These are phyloP conservation scores for Contarinia nasturtii DNA, from an alignment of 1,140 invertebrate species.

Conservation along the genomic window DNA sequence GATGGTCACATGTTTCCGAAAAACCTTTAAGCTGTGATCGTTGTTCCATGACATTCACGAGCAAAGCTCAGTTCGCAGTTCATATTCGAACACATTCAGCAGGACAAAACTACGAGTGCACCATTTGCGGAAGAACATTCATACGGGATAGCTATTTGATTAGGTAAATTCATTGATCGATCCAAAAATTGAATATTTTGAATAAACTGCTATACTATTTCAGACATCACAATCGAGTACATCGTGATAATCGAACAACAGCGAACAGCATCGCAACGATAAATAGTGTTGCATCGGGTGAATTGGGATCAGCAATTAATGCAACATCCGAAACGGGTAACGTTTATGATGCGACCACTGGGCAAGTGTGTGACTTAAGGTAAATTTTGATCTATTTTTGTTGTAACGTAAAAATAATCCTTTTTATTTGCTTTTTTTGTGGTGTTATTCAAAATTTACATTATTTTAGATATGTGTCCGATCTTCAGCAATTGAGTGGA, in stretches of 20 bases:
- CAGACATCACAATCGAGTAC: slow-evolving; percentile 45
- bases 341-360: slow-evolving; percentile 2
- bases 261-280: slow-evolving; percentile 27
- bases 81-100: slow-evolving; percentile 54
- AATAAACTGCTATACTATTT: slow-evolving; percentile 1
- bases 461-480: slow-evolving; percentile 3
- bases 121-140: slow-evolving; percentile 48
- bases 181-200: no score
- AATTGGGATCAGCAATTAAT: neutral
- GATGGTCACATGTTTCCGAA: slow-evolving; percentile 55
- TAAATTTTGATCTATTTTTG: neutral
- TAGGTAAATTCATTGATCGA: no score
- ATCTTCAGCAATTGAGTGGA: slow-evolving; percentile 1
- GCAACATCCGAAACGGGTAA: neutral
- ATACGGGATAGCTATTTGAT: slow-evolving; percentile 56
- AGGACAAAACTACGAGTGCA: slow-evolving; percentile 46
- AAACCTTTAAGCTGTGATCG: slow-evolving; percentile 49
- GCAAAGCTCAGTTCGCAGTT: slow-evolving; percentile 45
- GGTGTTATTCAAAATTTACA: neutral
- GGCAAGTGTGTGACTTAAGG: slow-evolving; percentile 5
- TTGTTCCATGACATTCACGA: slow-evolving; percentile 51
- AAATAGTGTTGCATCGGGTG: slow-evolving; percentile 18
- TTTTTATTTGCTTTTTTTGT: neutral
- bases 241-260: slow-evolving; percentile 35
- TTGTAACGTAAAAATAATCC: neutral